Base-by-base conservation (phyloP, 2,113 vertebrate genomes). In the Chamaetylas fuelleborni region DNA sequence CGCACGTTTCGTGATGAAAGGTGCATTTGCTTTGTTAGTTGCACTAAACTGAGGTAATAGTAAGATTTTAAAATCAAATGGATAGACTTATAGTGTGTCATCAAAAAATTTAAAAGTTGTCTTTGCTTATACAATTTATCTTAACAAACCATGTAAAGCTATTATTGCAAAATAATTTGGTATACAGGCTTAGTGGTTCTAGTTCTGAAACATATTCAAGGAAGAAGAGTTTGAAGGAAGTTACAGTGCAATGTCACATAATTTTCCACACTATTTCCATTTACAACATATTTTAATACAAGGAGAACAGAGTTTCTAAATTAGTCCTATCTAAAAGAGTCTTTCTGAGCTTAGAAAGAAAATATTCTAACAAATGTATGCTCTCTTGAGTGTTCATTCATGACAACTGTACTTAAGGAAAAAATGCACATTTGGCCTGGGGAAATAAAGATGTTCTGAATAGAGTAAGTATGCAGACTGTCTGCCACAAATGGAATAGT, bases 321-420 rank as follows among this genome's bases (percentile, higher is more conserved):
- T 87, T 66, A 53, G 72, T 79, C 60, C 48, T 60, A 34, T 62
- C 81, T 92, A 43, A 92, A 90, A 89, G 50, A 84, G 71, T 77
- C 90, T 93, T 94, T 96, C 67, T 93, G 87, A 96, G 57, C 73
- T 92, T 74, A 78, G 72, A 67, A 94, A 96, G 71, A 90, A 95
- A 94, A 92, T 92, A 67, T 67, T 83, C 90, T 72, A 92, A 90
- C 42, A 70, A 95, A 83, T 84, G 51, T 86, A 50, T 67, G 91
- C 65, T 95, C 51, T 96, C 72, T 87, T 90, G 82, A 94, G 84
- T 82, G 89, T 87, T 92, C 91, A 95, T 97, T 97, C 93, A 90
- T 95, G 92, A 93, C 94, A 95, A 94, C 65, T 81, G 65, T 61
- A 90, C 67, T 93, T 82, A 91, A 92, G 45, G 72, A 79, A 94